These are phyloP conservation scores for Actinia tenebrosa DNA, from an alignment of 64 coral and sea anemone species.

Conservation along the genomic window DNA sequence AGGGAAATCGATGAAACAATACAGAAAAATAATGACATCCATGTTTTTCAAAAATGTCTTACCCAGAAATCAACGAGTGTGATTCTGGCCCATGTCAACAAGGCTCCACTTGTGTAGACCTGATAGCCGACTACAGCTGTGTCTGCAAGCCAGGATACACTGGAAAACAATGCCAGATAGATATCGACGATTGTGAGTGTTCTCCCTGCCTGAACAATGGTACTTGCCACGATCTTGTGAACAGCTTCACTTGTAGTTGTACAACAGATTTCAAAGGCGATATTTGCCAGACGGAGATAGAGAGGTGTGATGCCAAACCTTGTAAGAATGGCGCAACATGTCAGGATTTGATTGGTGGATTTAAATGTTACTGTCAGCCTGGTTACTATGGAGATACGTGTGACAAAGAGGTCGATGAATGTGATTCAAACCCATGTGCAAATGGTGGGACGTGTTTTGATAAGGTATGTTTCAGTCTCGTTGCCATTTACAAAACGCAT, in stretches of 20 bases:
- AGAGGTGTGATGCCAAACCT: background rate
- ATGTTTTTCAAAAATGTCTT: background rate
- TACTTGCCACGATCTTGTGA: constrained; percentile 57
- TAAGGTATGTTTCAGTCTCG: background rate
- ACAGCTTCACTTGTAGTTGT: constrained; percentile 62
- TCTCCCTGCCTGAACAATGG: constrained; percentile 66
- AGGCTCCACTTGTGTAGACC: constrained; percentile 47
- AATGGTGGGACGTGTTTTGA: constrained; percentile 24
- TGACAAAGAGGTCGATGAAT: constrained; percentile 31
- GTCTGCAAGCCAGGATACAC: constrained; percentile 38
- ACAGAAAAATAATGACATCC: background rate
- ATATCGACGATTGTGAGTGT: constrained; percentile 72
- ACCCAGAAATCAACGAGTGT: constrained; percentile 62
- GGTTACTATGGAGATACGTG: constrained; percentile 28
- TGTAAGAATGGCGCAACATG: constrained; percentile 54
- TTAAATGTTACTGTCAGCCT: constrained; percentile 3
- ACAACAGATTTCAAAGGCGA: constrained; percentile 43
- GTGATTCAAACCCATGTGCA: constrained; percentile 18
- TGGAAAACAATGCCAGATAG: constrained; percentile 45
- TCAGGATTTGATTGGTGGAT: constrained; percentile 21
- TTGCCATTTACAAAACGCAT: too few species aligned
- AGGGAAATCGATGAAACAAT: too few species aligned
- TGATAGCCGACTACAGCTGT: constrained; percentile 44
- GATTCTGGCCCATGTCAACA: constrained; percentile 51
- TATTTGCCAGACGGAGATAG: constrained; percentile 43